Percentiles rank a stretch among this genome's conserved stretches.
These are phyloP conservation scores for Eira barbara DNA, from an alignment of 2,113 vertebrate genomes.

Conservation along the genomic window DNA sequence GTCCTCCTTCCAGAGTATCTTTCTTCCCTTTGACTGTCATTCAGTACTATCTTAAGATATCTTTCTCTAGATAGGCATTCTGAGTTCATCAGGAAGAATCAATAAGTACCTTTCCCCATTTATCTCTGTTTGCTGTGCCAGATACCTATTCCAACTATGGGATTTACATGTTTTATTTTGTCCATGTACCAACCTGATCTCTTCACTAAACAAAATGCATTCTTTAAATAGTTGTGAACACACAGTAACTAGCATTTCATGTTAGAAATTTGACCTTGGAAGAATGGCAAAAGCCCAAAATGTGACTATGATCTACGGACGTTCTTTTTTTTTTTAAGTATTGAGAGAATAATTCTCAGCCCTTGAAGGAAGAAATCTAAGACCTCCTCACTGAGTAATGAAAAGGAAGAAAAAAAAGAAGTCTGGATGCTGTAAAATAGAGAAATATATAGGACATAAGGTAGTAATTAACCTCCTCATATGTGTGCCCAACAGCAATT, in stretches of 20 bases:
- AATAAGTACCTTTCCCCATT: not conserved
- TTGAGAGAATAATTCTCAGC: not conserved
- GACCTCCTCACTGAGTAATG: not conserved
- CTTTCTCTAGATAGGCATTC: not conserved
- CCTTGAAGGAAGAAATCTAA: not conserved
- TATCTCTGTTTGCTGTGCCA: not conserved
- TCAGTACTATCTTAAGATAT: not conserved
- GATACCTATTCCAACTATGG: not conserved
- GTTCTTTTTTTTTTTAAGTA: not conserved
- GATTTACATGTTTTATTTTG: not conserved
- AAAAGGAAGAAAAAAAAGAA: not conserved
- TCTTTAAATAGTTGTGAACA: not conserved
- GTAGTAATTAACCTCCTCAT: constrained; percentile 30
- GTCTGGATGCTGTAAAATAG: not conserved
- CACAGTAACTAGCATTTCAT: not conserved
- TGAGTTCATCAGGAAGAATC: rapidly evolving
- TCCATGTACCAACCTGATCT: not conserved
- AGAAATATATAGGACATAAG: not conserved
- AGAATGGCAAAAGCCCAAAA: not conserved
- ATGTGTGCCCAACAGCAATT: not conserved
- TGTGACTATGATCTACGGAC: not conserved
- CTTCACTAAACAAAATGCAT: not conserved
- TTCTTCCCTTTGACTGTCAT: not conserved
- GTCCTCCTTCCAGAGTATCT: not conserved
- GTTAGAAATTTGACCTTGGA: not conserved